Evolutionary conservation across 2,888 invertebrate genomes (phyloP), one percentile per base, ranked within the genome.

Genomic region (Caradrina clavipalpis): DNA sequence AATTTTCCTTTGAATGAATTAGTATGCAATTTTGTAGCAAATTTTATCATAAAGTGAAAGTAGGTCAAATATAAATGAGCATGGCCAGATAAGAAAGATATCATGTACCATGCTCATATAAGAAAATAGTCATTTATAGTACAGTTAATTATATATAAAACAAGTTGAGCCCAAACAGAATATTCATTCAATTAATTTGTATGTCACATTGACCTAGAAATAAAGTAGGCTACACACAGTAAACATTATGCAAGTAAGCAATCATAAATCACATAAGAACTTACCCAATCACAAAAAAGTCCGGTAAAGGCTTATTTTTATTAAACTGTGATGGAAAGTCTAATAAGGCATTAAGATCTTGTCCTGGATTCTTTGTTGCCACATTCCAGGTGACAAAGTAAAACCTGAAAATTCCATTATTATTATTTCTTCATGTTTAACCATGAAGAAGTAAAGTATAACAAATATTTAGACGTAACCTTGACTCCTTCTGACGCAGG

Each of bases 361-460:
- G 97, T 45, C 97, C 97, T 39, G 98, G 98, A 78, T 96, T 96
- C 87, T 97, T 97, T 0, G 98, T 98, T 49, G 98, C 98, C 63
- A 99, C 99, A 96, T 99, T 99, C 97, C 98, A 99, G 53, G 99
- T 99, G 55, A 98, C 97, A 85, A 98, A 96, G 92, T 98, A 98
- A 80, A 98, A 95, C 89, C 98, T 98, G 92, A 49, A 95, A 94
- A 74, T 70, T 68, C 57, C 10, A 22, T 39, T 22, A 65, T 19
- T 47, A 49, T 68, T 42, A 66, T 63, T 47, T 57, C 39, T 45
- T 45, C 45, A 45, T 45, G 8, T 50, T 56, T 45, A 68, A 39
- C 69, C 53, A 61, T 62, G 58, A 75, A 70, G 62, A 71, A 73
- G 69, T 72, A 62, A 56, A 56, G 66, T 47, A 19, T 49, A 68